These are phyloP conservation scores for Eumacrocentrus americanus DNA, from an alignment of 2,888 invertebrate species.

Conservation along the genomic window DNA sequence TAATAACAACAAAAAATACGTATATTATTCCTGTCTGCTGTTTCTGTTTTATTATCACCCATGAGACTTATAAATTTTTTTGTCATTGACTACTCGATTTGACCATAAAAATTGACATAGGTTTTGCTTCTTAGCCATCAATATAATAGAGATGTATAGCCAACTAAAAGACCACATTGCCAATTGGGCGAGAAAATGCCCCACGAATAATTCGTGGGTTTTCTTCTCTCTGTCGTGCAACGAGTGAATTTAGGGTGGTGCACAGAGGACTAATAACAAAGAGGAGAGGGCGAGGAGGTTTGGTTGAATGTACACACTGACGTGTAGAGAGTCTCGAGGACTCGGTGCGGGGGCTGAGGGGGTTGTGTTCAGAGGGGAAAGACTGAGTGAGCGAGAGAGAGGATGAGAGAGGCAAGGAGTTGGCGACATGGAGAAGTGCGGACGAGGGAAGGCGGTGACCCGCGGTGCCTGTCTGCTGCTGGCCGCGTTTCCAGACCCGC, in stretches of 20 bases:
- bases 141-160: background rate
- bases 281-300: slow-evolving; percentile 37
- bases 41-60: background rate
- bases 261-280: slow-evolving; percentile 54
- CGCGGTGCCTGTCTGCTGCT: slow-evolving; percentile 58
- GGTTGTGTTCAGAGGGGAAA: slow-evolving; percentile 12
- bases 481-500: slow-evolving; percentile 55
- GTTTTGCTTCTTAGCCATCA: too few relatives aligned
- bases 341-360: too few relatives aligned
- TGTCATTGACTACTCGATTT: too few relatives aligned
- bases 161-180: too few relatives aligned
- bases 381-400: slow-evolving; percentile 1
- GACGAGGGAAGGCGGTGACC: slow-evolving; percentile 57
- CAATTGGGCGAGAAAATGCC: background rate
- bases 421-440: slow-evolving; percentile 31
- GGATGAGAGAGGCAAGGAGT: too few relatives aligned
- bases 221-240: background rate
- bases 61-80: background rate
- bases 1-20: too few relatives aligned
- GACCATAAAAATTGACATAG: background rate
- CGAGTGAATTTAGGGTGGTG: slow-evolving; percentile 56
- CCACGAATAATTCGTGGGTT: slow-evolving; percentile 11
- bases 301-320: slow-evolving; percentile 16
- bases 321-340: slow-evolving; percentile 6
- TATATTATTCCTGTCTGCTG: background rate